Base-by-base conservation (phyloP, 2,113 vertebrate species). In the Okapia johnstoni region DNA sequence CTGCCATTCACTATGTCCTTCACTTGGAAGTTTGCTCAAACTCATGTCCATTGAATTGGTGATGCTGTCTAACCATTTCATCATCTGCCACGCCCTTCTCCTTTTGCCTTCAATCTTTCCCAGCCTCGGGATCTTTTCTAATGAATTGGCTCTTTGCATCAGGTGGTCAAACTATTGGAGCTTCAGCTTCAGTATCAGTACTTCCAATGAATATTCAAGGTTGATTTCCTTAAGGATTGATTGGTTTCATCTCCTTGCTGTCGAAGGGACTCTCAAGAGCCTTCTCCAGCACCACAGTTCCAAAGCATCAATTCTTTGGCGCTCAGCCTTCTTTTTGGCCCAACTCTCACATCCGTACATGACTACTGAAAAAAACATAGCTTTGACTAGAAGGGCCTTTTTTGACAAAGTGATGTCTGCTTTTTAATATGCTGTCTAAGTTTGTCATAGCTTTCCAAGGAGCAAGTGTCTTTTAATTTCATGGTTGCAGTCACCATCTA, bases 31-130 rank as follows among this genome's bases (percentile, higher is more conserved):
- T 63, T 63, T 63, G 15, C n/a, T 21, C 63, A 70, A 36, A 36
- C n/a, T 21, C n/a, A 36, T 36, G 63, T 36, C 19, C n/a, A 36
- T 36, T 11, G 63, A 12, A 9, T 70, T 0, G 0, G 19, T 36
- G 19, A 70, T 70, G 63, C 9, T 11, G 6, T 70, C n/a, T 36
- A 70, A 23, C 17, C 63, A 23, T 36, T 36, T 70, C 63, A 70
- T 70, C 63, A n/a, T 70, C 63, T 23, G 19, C n/a, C n/a, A 36
- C 0, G 9, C 9, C n/a, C n/a, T 70, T 70, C 63, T 70, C 63
- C 4, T 70, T 21, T 21, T 70, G 19, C 63, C n/a, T 21, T 23
- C n/a, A 21, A 36, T 70, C 63, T 70, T 70, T 70, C 63, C n/a
- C 63, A 70, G 17, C n/a, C n/a, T 70, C n/a, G 10, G n/a, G 5